These are phyloP conservation scores for Chunga burmeisteri DNA, from an alignment of 2,113 vertebrate species.

Conservation along the genomic window DNA sequence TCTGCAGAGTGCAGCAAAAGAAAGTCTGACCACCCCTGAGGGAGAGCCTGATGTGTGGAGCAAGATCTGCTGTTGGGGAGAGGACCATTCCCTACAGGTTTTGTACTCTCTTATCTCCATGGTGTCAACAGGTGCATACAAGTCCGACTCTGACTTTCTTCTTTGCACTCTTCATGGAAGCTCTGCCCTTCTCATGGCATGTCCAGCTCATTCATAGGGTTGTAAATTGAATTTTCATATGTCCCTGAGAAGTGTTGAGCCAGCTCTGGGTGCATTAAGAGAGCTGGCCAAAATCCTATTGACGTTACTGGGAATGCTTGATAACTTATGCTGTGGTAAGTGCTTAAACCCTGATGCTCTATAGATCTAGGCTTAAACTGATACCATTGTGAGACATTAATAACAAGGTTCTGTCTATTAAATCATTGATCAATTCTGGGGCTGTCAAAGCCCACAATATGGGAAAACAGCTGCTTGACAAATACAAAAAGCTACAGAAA, in stretches of 20 bases:
- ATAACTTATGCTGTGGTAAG: conserved; percentile 1
- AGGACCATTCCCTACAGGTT: background rate
- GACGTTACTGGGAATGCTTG: background rate
- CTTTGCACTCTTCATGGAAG: background rate
- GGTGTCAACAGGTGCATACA: background rate
- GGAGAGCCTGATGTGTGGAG: background rate
- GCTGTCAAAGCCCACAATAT: conserved; percentile 10
- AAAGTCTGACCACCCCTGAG: background rate
- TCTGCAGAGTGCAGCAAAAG: background rate
- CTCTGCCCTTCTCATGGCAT: background rate
- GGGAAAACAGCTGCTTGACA: conserved; percentile 34
- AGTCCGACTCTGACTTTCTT: background rate
- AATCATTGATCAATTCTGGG: conserved; percentile 6
- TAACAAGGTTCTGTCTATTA: conserved; percentile 37
- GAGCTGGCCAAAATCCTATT: background rate
- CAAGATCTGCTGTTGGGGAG: background rate
- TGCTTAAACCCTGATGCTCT: background rate
- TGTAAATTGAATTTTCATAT: background rate
- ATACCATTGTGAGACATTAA: conserved; percentile 1
- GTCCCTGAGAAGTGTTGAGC: background rate
- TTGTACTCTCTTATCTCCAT: background rate
- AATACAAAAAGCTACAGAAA: conserved; percentile 3
- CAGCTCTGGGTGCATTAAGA: background rate
- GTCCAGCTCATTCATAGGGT: background rate
- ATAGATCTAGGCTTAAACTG: conserved; percentile 43